A percentile compares a stretch with the other conserved stretches of the same genome.
Conservation (phyloP, 1,140 invertebrate species). For the Paraescarpia echinospica region DNA sequence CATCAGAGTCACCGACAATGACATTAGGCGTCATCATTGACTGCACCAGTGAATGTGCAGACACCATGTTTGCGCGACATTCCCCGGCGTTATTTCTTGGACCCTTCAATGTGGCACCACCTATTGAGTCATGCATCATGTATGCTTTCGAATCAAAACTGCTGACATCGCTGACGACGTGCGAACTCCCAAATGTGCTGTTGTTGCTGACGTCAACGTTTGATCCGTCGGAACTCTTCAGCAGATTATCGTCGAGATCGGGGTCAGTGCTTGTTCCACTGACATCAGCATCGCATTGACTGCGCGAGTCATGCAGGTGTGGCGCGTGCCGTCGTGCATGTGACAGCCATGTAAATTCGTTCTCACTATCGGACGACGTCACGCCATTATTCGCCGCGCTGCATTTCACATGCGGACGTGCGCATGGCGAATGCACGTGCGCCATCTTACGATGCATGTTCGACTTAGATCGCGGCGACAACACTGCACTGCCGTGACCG, state of each 20-base stretch:
- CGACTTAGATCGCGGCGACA: neutral
- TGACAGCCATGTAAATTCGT: neutral
- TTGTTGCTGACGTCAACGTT: constrained; percentile 41
- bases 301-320: neutral
- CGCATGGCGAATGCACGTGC: neutral
- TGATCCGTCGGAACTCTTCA: constrained; percentile 20
- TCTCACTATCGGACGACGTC: neutral
- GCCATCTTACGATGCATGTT: neutral
- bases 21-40: neutral
- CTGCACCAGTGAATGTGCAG: neutral
- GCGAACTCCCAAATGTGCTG: constrained; percentile 48
- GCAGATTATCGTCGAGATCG: neutral
- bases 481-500: neutral
- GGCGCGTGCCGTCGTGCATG: neutral
- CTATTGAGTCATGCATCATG: neutral
- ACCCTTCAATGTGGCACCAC: neutral
- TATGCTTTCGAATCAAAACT: constrained; percentile 50
- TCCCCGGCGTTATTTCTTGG: constrained; percentile 5
- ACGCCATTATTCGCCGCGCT: neutral
- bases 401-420: neutral
- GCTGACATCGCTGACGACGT: constrained; percentile 45
- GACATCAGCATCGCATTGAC: constrained; percentile 16
- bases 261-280: constrained; percentile 6
- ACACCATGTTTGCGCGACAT: neutral
- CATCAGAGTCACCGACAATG: neutral